Evolutionary conservation across 2,113 vertebrate species (phyloP), one percentile per base, ranked within the genome.

Genomic region (Nesogale talazaci): DNA sequence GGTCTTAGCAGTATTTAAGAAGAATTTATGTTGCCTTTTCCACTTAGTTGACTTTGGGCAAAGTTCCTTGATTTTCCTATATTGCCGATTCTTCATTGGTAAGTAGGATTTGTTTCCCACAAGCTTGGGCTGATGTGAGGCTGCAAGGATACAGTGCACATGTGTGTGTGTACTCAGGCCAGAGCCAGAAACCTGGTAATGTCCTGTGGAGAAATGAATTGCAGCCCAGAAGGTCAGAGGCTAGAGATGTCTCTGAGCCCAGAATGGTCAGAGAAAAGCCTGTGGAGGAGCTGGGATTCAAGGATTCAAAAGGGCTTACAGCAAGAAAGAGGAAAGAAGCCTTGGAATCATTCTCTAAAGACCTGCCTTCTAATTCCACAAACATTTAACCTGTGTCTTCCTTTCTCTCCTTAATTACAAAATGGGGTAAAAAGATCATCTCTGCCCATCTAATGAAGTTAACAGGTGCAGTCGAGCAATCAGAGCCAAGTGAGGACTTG

Each of bases 1-100:
- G 17, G 12, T 52, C 2, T 0, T 29, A 59, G 56, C 5, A 17
- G 8, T 10, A 3, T 52, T 56, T 34, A 56, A 81, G 59, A 57
- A 78, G 27, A 23, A 10, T 34, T 78, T 86, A 11, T 1, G 15
- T 75, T 57, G 46, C 6, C 25, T 80, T 88, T 86, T 25, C n/a
- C 15, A 27, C 7, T 82, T 69, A 40, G n/a, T 57, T 40, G 40
- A 80, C 40, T 10, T 75, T 65, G 31, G 10, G 27, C 57, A 65
- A 78, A 92, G 59, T 22, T 11, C 0, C 27, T 83, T 36, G 69
- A 65, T 84, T 87, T 63, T 42, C 89, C 36, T 89, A 81, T 91
- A 16, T 10, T 29, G 86, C 25, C 29, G 72, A 34, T 40, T 90
- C 61, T 25, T 86, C 34, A 57, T 74, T 19, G 76, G 3, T 67